Percentiles rank a stretch among this genome's conserved stretches.
phyloP scores from a whole-genome alignment of 2,888 invertebrate genomes.

The Eristalinus aeneus region DNA sequence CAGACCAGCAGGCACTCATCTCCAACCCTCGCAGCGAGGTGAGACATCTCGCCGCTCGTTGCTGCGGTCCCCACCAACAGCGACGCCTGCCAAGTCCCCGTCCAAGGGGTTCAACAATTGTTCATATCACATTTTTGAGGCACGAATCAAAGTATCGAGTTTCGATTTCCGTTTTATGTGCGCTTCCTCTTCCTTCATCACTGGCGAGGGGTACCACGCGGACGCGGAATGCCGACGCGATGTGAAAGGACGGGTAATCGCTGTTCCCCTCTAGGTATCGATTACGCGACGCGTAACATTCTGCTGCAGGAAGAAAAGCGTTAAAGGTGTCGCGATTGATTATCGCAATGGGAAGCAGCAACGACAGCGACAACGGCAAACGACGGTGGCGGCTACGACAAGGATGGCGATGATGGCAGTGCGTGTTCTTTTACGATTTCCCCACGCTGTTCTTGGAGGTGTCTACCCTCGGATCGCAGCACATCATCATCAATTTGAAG shows the following conservation, averaged over 20 bases:
- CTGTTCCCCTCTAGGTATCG: slow-evolving; percentile 52
- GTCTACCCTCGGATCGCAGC: slow-evolving; percentile 22
- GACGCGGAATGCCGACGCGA: background rate
- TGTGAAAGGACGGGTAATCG: slow-evolving; percentile 53
- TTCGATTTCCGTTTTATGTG: slow-evolving; percentile 78
- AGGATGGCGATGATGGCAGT: slow-evolving; percentile 31
- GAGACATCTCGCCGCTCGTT: background rate
- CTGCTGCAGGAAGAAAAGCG: slow-evolving; percentile 49
- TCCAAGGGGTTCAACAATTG: slow-evolving; percentile 64
- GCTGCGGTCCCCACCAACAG: background rate
- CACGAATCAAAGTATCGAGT: slow-evolving; percentile 80
- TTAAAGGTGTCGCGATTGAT: slow-evolving; percentile 68
- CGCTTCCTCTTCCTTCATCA: slow-evolving; percentile 39
- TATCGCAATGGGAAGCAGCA: slow-evolving; percentile 56
- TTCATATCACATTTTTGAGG: slow-evolving; percentile 72
- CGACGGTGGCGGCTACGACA: background rate
- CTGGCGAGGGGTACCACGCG: background rate
- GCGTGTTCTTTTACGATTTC: slow-evolving; percentile 70
- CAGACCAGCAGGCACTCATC: slow-evolving; percentile 9
- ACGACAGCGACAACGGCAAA: slow-evolving; percentile 8
- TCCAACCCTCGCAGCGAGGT: slow-evolving; percentile 18
- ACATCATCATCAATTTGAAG: slow-evolving; percentile 63
- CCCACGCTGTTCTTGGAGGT: slow-evolving; percentile 15
- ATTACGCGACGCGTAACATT: slow-evolving; percentile 57
- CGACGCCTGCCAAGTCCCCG: background rate